Base-by-base conservation (phyloP, 2,113 vertebrate species). In the Cisticola juncidis region DNA sequence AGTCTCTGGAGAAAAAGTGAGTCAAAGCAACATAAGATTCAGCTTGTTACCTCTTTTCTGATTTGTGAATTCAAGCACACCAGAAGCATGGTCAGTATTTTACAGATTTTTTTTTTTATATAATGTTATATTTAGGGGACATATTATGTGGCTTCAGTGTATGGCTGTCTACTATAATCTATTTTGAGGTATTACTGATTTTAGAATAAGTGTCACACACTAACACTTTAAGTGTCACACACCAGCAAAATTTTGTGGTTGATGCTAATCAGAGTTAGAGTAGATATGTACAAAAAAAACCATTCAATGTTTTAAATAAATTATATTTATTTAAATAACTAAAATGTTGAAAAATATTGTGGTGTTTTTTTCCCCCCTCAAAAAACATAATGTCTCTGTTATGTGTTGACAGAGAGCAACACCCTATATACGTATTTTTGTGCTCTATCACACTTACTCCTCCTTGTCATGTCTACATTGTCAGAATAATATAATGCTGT, bases 311-410 rank as follows among this genome's bases (percentile, higher is more conserved):
- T 70, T 60, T 5, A 65, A 50, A 35, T 58, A 24, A 65, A 35
- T n/a, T 29, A 1, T 3, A 10, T 69, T 45, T 53, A 28, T 50
- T 73, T 73, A 38, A 65, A 24, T 40, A 69, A 53, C 3, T 40
- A 36, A 81, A 60, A 57, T 18, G 5, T 21, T 68, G 19, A 10
- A 47, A 90, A 65, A 31, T 73, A 0, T 2, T 9, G 17, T 12
- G 2, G 3, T 0, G 2, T 1, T 22, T 47, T 35, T 71, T 40
- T 24, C 0, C 1, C 4, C 4, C 7, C 8, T n/a, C 7, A 40
- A 83, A 90, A 72, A 2, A 1, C 7, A 57, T 57, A 35, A n/a
- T 50, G 9, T 23, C 20, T 58, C 29, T 35, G 5, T 31, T 58
- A 58, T 3, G 0, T 44, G 10, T 33, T 71, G 47, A 81, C 76